Evolutionary conservation across 2,113 vertebrate genomes (phyloP), one percentile per base, ranked within the genome.

Genomic region (Thymallus thymallus): DNA sequence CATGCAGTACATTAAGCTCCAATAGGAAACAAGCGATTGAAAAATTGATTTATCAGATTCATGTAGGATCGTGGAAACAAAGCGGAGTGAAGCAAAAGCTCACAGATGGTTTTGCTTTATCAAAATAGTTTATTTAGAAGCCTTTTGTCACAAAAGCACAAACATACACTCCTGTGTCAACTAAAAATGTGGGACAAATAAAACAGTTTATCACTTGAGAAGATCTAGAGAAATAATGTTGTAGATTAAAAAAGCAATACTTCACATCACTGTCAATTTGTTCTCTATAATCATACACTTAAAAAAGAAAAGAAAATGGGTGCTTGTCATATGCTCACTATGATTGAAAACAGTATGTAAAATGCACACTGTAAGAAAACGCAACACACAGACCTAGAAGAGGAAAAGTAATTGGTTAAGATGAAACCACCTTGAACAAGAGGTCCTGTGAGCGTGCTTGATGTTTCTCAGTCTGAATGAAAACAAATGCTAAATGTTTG

Each of bases 91-190:
- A 4, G 3, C 73, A 72, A 74, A 67, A 14, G 6, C 56, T 41
- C 62, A 68, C 62, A 64, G 68, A 71, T 45, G 14, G 71, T 45
- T 82, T 78, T 88, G 95, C 94, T 94, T 98, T 98, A 98, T 98
- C 95, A 98, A 98, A 98, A 98, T 98, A 98, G 91, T 98, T 98
- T 98, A 98, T 98, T 98, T 93, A 91, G 92, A 91, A 91, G 87
- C 87, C 89, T 92, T 91, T 85, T 88, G 81, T 91, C 90, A 92
- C 92, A 91, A 92, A 94, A 91, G 88, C 89, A 89, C 35, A 88
- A 88, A 91, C 35, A 41, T 41, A 41, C 78, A 82, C 89, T 91
- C 88, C 82, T 90, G 77, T 83, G 86, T 90, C 89, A 95, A 94
- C 93, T 91, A 94, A 94, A 94, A 92, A 91, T 85, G 90, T 86